Conservation (phyloP, 2,888 invertebrate species). For the Sisyra terminalis region DNA sequence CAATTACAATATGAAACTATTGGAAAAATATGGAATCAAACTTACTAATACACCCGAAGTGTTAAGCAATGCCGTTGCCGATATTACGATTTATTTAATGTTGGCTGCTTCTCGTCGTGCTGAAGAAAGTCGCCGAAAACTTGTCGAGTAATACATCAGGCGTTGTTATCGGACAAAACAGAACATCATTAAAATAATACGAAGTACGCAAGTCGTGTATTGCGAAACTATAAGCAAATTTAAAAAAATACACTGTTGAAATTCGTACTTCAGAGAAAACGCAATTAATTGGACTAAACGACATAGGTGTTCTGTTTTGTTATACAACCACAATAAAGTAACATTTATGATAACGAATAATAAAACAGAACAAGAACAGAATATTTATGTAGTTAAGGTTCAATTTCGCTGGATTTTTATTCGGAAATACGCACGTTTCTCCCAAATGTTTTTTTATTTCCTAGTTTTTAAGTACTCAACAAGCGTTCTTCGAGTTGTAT, state of each 20-base stretch:
- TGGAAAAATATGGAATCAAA: conserved; percentile 53
- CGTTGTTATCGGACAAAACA: neutral
- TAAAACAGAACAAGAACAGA: too few species aligned
- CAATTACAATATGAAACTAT: conserved; percentile 56
- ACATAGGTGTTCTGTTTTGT: too few species aligned
- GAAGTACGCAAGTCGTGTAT: too few species aligned
- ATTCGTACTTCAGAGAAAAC: too few species aligned
- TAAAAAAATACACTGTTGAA: too few species aligned
- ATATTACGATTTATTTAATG: conserved; percentile 59
- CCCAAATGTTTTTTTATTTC: conserved; percentile 8
- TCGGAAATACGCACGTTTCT: conserved; percentile 1
- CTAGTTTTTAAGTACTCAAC: conserved; percentile 5
- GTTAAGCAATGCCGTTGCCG: conserved; percentile 62
- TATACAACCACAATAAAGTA: too few species aligned
- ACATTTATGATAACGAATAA: too few species aligned
- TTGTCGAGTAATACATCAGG: conserved; percentile 32
- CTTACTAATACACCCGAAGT: conserved; percentile 69
- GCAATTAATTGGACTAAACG: too few species aligned
- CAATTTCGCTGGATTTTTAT: conserved; percentile 4
- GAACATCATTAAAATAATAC: neutral
- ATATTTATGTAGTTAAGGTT: conserved; percentile 4
- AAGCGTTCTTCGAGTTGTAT: too few species aligned
- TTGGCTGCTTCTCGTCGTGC: conserved; percentile 61
- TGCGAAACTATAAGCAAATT: too few species aligned
- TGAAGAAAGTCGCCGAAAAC: conserved; percentile 51